phyloP scores from a whole-genome alignment of 2,888 invertebrate species.

The Trichogramma dendrolimi region DNA sequence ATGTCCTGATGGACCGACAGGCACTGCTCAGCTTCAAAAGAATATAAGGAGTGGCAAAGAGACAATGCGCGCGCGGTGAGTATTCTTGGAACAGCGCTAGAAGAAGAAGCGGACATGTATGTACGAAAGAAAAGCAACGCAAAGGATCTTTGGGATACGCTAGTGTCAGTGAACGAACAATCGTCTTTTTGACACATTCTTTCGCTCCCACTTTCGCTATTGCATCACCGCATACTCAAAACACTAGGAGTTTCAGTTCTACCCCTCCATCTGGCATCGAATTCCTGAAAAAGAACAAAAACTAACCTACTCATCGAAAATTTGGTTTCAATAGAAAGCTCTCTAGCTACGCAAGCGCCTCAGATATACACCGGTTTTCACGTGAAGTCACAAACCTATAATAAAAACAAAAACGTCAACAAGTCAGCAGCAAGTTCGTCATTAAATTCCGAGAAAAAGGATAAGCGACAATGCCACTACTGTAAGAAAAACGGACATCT shows the following conservation, averaged over 20 bases:
- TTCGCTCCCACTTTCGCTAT: conserved; percentile 27
- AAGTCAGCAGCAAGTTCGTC: no score
- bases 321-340: conserved; percentile 30
- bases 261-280: conserved; percentile 31
- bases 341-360: conserved; percentile 15
- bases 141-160: no score
- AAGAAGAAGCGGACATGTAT: conserved; percentile 27
- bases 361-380: conserved; percentile 24
- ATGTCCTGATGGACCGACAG: conserved; percentile 30
- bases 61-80: conserved; percentile 23
- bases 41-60: no score
- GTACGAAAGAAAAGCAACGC: conserved; percentile 25
- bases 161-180: no score
- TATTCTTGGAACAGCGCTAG: conserved; percentile 31
- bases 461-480: conserved; percentile 27
- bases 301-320: conserved; percentile 30
- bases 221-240: conserved; percentile 33
- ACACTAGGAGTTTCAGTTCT: conserved; percentile 31
- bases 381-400: conserved; percentile 21
- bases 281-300: conserved; percentile 28
- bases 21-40: conserved; percentile 18
- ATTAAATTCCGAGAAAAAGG: no score
- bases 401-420: no score
- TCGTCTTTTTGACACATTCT: no score
- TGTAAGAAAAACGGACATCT: conserved; percentile 30